Evolutionary conservation across 2,113 vertebrate genomes (phyloP).

Genomic region (Danionella cerebrum): DNA sequence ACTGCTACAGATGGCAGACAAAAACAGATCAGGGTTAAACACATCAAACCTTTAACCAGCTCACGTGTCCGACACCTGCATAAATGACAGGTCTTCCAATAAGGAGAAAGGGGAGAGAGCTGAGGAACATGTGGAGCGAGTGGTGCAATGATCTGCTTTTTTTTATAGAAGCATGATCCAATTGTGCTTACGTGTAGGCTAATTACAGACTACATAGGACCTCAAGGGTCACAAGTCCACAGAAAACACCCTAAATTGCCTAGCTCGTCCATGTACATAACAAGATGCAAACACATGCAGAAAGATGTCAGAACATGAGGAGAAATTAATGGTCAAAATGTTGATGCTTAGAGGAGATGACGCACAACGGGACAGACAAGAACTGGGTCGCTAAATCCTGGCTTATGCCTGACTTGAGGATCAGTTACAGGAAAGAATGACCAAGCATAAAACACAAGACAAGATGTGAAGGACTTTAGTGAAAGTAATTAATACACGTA

Average conservation of each 20-base stretch:
- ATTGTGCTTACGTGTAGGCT: constrained; percentile 41
- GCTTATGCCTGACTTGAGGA: constrained; percentile 1
- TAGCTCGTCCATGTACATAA: background rate
- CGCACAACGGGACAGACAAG: background rate
- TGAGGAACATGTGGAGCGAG: background rate
- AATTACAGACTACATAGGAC: constrained; percentile 37
- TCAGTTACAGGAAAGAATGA: background rate
- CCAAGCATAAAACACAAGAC: background rate
- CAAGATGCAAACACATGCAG: background rate
- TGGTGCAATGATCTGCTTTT: constrained; percentile 48
- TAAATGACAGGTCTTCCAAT: constrained; percentile 26
- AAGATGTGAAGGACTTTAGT: too few species aligned
- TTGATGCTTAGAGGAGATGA: background rate
- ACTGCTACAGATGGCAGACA: background rate
- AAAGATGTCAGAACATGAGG: background rate
- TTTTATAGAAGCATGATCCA: constrained; percentile 64
- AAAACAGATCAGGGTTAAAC: background rate
- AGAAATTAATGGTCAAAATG: background rate
- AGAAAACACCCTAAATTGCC: background rate
- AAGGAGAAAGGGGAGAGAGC: background rate
- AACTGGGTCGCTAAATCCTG: background rate
- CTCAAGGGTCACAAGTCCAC: background rate
- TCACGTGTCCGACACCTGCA: constrained; percentile 19
- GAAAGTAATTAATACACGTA: too few species aligned
- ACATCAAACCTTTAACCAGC: background rate